Conservation (phyloP, 2,888 invertebrate genomes). For the Colostygia pectinataria region DNA sequence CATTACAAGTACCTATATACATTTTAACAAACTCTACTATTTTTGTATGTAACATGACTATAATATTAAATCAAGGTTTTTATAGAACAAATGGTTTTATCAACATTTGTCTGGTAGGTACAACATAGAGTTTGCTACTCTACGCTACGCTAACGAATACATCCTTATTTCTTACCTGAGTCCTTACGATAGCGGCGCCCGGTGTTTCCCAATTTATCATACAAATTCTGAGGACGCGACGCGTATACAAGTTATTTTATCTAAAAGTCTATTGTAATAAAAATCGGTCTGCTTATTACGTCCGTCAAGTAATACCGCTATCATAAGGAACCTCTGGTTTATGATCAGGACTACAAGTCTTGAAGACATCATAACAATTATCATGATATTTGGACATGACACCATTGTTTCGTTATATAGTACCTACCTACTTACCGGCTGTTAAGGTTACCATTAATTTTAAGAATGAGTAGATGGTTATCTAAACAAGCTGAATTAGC, state of each 20-base stretch:
- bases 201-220: background rate
- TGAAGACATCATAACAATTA: constrained; percentile 5
- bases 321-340: constrained; percentile 1
- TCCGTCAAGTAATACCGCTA: background rate
- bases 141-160: constrained; percentile 16
- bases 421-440: too few species aligned
- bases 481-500: constrained; percentile 65
- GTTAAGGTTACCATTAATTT: constrained; percentile 40
- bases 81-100: background rate
- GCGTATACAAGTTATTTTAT: background rate
- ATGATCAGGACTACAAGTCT: background rate
- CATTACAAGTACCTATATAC: background rate
- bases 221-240: background rate
- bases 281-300: background rate
- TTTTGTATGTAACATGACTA: too few species aligned
- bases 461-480: constrained; percentile 49
- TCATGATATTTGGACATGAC: constrained; percentile 26
- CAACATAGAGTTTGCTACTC: constrained; percentile 4
- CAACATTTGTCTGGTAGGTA: constrained; percentile 7
- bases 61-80: too few species aligned
- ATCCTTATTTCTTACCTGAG: constrained; percentile 14
- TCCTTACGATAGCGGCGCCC: constrained; percentile 6
- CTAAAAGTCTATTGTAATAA: too few species aligned
- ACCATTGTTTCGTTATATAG: constrained; percentile 16
- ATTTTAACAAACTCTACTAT: background rate